A percentile compares a stretch with the other conserved stretches of the same genome.
These are phyloP conservation scores for Montipora capitata DNA, from an alignment of 92 coral and sea anemone genomes.

Conservation along the genomic window DNA sequence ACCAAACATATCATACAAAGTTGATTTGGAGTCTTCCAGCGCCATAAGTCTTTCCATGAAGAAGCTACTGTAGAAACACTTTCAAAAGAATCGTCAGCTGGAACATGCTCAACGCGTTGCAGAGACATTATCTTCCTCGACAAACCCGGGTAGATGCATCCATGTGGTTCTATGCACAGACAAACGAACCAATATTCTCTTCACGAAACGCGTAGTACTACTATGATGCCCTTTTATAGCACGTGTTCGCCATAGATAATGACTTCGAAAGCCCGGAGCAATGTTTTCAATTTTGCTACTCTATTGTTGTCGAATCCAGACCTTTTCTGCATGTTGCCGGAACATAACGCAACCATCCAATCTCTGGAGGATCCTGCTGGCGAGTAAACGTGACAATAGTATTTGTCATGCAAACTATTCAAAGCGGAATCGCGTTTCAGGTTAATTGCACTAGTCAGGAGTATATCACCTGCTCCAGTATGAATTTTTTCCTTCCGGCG, in stretches of 20 bases:
- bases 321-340: neutral
- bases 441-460: too few species aligned
- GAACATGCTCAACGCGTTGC: neutral
- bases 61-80: neutral
- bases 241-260: conserved; percentile 12
- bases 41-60: conserved; percentile 37
- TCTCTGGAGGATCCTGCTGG: neutral
- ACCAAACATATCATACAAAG: conserved; percentile 33
- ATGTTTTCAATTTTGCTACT: conserved; percentile 31
- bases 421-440: too few species aligned
- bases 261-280: neutral
- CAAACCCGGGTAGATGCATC: neutral
- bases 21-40: conserved; percentile 43
- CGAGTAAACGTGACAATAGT: too few species aligned
- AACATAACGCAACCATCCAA: conserved; percentile 26
- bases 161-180: neutral
- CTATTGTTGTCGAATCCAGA: conserved; percentile 15
- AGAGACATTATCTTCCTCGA: conserved; percentile 7
- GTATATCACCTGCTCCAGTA: too few species aligned
- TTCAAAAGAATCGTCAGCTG: conserved; percentile 20
- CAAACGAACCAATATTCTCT: neutral
- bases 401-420: conserved; percentile 4
- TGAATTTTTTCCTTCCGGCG: too few species aligned
- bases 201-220: neutral
- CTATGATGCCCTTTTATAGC: neutral